A percentile compares a stretch with the other conserved stretches of the same genome.
Conservation (phyloP, 2,797 vertebrate genomes). For the Gorsachius magnificus region DNA sequence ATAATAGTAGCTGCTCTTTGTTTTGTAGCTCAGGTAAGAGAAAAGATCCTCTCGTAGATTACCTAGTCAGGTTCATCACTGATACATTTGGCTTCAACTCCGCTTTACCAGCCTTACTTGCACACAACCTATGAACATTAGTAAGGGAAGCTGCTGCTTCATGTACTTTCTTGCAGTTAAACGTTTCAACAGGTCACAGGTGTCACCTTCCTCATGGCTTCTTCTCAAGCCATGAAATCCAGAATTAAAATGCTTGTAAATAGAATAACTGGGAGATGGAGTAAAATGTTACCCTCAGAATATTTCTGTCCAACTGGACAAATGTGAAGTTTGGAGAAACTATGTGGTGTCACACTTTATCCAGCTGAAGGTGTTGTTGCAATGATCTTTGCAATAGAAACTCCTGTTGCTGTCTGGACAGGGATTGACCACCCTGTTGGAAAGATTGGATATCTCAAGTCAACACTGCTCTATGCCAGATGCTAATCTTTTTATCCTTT, state of each 20-base stretch:
- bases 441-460: rapidly evolving
- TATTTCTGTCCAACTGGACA: not conserved
- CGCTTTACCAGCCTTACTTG: not conserved
- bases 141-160: not conserved
- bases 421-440: rapidly evolving
- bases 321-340: not conserved
- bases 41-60: not conserved
- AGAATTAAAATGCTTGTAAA: not conserved
- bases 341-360: rapidly evolving
- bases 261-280: rapidly evolving
- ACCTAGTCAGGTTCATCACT: not conserved
- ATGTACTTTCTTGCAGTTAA: not conserved
- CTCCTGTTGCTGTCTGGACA: not conserved
- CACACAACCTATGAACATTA: rapidly evolving
- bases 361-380: not conserved
- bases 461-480: not conserved
- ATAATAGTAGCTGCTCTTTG: not conserved
- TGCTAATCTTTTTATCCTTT: not conserved
- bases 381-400: not conserved
- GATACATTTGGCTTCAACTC: not conserved
- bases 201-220: not conserved
- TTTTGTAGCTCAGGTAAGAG: not conserved
- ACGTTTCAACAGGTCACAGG: not conserved
- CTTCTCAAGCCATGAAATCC: not conserved
- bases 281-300: not conserved